Percentiles rank a stretch among this genome's conserved stretches.
Conservation (phyloP, 53 echinoderm and acorn worm genomes). For the Paelopatides confundens region DNA sequence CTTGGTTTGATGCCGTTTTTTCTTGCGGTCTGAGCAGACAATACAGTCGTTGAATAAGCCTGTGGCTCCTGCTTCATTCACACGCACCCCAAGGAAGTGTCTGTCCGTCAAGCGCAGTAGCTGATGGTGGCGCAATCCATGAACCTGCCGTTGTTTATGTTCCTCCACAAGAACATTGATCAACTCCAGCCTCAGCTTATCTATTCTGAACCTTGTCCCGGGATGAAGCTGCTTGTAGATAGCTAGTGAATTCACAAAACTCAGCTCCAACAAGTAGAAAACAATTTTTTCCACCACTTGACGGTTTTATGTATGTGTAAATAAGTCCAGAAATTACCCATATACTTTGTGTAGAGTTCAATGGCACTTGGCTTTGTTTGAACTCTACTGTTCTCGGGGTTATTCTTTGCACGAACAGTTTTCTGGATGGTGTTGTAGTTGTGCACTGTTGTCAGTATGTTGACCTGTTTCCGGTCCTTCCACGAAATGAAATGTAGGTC, state of each 20-base stretch:
- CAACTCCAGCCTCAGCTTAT: too few relatives aligned
- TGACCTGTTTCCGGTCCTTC: constrained; percentile 31
- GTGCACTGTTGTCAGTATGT: constrained; percentile 17
- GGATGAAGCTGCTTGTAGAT: not conserved
- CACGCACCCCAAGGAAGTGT: too few relatives aligned
- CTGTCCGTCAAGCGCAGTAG: constrained; percentile 18
- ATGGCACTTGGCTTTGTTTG: too few relatives aligned
- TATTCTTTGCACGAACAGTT: too few relatives aligned
- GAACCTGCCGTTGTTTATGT: too few relatives aligned
- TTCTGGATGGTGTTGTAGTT: constrained; percentile 12
- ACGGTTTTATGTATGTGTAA: too few relatives aligned
- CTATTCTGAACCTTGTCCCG: not conserved
- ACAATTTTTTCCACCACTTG: constrained; percentile 15
- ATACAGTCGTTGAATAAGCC: too few relatives aligned
- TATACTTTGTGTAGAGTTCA: not conserved
- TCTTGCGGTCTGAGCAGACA: not conserved
- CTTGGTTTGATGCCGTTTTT: not conserved
- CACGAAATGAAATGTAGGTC: constrained; percentile 4
- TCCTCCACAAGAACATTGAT: not conserved
- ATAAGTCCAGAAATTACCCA: constrained; percentile 25
- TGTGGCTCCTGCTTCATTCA: too few relatives aligned
- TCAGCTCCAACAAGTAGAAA: not conserved
- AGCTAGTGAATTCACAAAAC: not conserved
- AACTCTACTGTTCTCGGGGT: not conserved
- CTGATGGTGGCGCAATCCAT: too few relatives aligned